Evolutionary conservation across 2,888 invertebrate genomes (phyloP), one percentile per base, ranked within the genome.

Genomic region (Diarsia dahlii): DNA sequence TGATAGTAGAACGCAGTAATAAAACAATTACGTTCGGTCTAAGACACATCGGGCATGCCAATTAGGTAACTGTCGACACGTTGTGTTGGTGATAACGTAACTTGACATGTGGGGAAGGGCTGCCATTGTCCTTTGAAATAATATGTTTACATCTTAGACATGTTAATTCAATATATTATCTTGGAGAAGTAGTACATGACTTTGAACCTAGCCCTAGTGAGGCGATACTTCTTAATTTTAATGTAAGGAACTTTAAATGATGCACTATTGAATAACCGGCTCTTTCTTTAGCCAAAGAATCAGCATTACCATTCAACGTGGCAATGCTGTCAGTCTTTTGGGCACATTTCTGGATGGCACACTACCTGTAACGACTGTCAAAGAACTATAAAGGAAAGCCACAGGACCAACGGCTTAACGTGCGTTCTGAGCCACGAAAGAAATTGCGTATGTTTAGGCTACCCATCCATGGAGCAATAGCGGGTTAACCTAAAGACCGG

Each of bases 21-120:
- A 81, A 81, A 81, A 81, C 67, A 81, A 81, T 81, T 84, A 84
- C 23, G 74, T 71, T 80, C 54, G 70, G 81, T 58, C 74, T 18
- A 71, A 74, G 80, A 71, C 80, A 71, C 67, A 67, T 84, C 84
- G 74, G 84, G n/a, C 80, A 81, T 81, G 18, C 81, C 60, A 81
- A 81, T 81, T 81, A 81, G 62, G 62, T 39, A 63, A 60, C n/a
- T 63, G 71, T 58, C 56, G 62, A 79, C 69, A 60, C 58, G 48
- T 70, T 67, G 23, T 45, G 74, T 70, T 68, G 60, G 50, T 65
- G 80, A 81, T 81, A 81, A 81, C 62, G 74, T 46, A 67, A 67
- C 62, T 80, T 81, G 74, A 81, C 62, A 74, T 81, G 80, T 79
- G 69, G n/a, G 67, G 70, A 82, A 79, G 66, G 80, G n/a, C 66